Percentiles rank a stretch among this genome's conserved stretches.
These are phyloP conservation scores for Oryzias dopingdopingensis DNA, from an alignment of 2,797 vertebrate species.

Conservation along the genomic window DNA sequence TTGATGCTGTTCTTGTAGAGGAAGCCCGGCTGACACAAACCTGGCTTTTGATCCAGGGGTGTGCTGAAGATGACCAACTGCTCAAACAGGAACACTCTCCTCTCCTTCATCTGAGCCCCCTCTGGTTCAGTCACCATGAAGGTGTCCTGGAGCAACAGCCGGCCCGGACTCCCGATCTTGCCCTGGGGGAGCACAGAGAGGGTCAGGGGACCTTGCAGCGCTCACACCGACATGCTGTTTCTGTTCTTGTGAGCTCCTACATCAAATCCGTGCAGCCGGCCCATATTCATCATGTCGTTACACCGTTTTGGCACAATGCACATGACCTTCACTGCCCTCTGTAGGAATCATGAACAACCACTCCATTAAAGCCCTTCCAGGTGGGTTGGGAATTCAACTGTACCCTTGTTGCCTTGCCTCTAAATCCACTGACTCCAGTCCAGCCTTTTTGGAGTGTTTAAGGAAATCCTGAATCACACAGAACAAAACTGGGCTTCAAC, in stretches of 20 bases:
- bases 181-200: slow-evolving; percentile 75
- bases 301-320: slow-evolving; percentile 96
- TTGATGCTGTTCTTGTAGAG: slow-evolving; percentile 98
- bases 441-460: slow-evolving; percentile 94
- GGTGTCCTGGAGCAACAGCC: slow-evolving; percentile 94
- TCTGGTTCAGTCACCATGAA: slow-evolving; percentile 94
- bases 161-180: slow-evolving; percentile 97
- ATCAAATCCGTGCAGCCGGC: slow-evolving; percentile 96
- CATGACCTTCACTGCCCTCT: slow-evolving; percentile 98
- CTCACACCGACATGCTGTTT: too few relatives aligned
- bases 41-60: slow-evolving; percentile 95
- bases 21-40: slow-evolving; percentile 94
- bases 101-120: slow-evolving; percentile 87
- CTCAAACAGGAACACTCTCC: slow-evolving; percentile 97
- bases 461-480: slow-evolving; percentile 85
- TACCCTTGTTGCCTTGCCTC: slow-evolving; percentile 78
- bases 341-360: slow-evolving; percentile 21
- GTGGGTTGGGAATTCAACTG: too few relatives aligned
- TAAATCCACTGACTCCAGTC: slow-evolving; percentile 87
- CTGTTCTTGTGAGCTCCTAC: slow-evolving; percentile 71
- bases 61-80: slow-evolving; percentile 98
- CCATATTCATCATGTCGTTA: slow-evolving; percentile 99
- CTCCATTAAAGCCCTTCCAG: too few relatives aligned
- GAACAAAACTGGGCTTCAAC: neutral
- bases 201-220: neutral